These are phyloP conservation scores for Bothrops jararaca DNA, from an alignment of 2,113 vertebrate species.

Conservation along the genomic window DNA sequence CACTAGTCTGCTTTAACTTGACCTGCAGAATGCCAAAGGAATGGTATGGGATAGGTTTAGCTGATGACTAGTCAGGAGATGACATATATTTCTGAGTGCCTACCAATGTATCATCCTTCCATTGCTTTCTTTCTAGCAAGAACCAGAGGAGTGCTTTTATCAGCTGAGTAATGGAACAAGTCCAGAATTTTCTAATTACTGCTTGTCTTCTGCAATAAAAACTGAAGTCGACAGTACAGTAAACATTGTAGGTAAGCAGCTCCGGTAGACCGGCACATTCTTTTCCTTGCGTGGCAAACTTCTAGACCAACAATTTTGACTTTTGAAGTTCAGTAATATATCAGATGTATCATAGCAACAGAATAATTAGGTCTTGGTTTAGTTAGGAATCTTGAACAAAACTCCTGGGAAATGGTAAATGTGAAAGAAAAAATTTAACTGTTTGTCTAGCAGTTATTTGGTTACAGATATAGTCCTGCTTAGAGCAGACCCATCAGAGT, in stretches of 20 bases:
- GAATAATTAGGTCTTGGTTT: not conserved
- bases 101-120: conserved; percentile 39
- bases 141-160: conserved; percentile 77
- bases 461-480: not conserved
- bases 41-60: not conserved
- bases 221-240: conserved; percentile 79
- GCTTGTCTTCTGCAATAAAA: conserved; percentile 76
- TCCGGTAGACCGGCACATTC: not conserved
- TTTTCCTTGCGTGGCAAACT: conserved; percentile 20
- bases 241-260: conserved; percentile 78
- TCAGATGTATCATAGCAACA: not conserved
- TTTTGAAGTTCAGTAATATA: conserved; percentile 5
- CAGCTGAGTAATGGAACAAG: conserved; percentile 74
- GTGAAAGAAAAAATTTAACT: not conserved
- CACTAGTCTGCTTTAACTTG: not conserved
- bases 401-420: not conserved
- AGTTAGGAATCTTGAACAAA: not conserved
- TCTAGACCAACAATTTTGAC: not conserved
- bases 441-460: not conserved
- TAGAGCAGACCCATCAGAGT: not conserved
- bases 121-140: conserved; percentile 75
- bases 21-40: not conserved
- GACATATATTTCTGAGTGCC: conserved; percentile 25
- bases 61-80: not conserved
- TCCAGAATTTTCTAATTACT: conserved; percentile 71